Conservation (phyloP, 2,888 invertebrate genomes). For the Graphium colonna region DNA sequence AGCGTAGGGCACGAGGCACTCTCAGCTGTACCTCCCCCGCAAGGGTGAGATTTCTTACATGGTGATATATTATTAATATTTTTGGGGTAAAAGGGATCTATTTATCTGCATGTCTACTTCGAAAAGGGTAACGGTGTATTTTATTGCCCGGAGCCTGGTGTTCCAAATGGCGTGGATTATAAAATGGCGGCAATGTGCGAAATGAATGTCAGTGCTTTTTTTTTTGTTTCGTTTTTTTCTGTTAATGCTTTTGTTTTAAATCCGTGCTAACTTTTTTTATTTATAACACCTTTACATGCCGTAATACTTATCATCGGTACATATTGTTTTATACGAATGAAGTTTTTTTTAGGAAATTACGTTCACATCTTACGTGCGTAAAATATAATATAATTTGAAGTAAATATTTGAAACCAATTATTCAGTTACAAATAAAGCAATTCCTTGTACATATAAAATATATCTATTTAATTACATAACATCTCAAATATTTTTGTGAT, state of each 20-base stretch:
- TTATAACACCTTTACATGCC: not conserved
- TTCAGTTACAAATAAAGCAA: no score
- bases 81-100: conserved; percentile 52
- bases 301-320: no score
- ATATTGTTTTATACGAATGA: no score
- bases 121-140: conserved; percentile 51
- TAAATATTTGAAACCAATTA: no score
- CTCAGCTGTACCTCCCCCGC: conserved; percentile 66
- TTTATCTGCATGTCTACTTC: conserved; percentile 41
- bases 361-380: no score
- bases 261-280: conserved; percentile 3
- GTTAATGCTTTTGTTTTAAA: conserved; percentile 19
- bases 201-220: conserved; percentile 19
- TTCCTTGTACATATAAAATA: no score
- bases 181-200: conserved; percentile 28
- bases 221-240: conserved; percentile 16
- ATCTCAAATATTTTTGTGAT: no score
- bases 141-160: conserved; percentile 45
- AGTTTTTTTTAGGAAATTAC: no score
- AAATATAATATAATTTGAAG: no score
- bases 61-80: conserved; percentile 73
- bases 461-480: no score
- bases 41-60: conserved; percentile 72
- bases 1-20: conserved; percentile 60
- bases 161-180: conserved; percentile 40